These are phyloP conservation scores for Gymnothorax javanicus DNA, from an alignment of 2,797 vertebrate genomes.

Conservation along the genomic window DNA sequence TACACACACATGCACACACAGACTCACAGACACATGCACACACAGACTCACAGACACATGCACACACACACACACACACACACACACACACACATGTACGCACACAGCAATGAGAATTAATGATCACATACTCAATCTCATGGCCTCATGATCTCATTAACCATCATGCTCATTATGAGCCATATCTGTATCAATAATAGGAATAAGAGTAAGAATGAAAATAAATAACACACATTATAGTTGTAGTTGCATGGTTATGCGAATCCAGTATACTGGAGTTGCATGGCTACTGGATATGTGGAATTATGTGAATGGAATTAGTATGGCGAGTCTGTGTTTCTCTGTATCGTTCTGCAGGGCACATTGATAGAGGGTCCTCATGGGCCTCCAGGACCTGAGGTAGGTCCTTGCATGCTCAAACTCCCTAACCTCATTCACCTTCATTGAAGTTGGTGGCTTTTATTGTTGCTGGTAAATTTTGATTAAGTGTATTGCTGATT, in stretches of 20 bases:
- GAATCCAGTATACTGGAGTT: neutral
- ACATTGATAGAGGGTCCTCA: conserved; percentile 71
- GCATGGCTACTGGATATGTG: neutral
- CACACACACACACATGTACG: neutral
- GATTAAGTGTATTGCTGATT: neutral
- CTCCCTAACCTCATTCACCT: neutral
- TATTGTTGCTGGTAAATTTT: conserved; percentile 12
- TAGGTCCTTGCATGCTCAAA: conserved; percentile 56
- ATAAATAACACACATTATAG: neutral
- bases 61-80: too few species aligned
- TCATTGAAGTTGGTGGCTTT: neutral
- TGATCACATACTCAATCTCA: too few species aligned
- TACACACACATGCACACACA: neutral
- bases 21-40: neutral
- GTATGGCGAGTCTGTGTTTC: conserved; percentile 18
- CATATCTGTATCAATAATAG: neutral
- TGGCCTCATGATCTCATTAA: too few species aligned
- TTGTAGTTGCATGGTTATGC: neutral
- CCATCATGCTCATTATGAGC: too few species aligned
- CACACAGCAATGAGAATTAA: neutral
- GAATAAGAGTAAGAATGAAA: neutral
- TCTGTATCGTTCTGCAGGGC: conserved; percentile 70
- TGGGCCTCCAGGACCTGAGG: conserved; percentile 76
- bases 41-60: neutral
- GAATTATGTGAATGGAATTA: neutral